Evolutionary conservation across 2,888 invertebrate species (phyloP), one percentile per base, ranked within the genome.

Genomic region (Synergus itoensis): DNA sequence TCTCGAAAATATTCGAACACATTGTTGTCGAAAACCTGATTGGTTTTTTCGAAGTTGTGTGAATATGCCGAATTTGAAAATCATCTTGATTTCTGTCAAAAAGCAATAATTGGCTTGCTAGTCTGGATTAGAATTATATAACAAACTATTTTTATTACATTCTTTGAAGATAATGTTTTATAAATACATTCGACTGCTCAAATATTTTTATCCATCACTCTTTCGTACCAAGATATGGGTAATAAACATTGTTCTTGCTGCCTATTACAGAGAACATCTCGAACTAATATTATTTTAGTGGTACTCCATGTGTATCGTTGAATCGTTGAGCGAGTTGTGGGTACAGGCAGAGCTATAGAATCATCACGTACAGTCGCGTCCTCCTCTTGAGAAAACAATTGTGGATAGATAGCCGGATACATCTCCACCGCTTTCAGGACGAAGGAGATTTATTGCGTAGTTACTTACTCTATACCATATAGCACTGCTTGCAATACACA

Each of bases 331-430:
- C 8, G 53, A 53, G n/a, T 53, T 53, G 53, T 53, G n/a, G 53
- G 8, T 53, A n/a, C 53, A 53, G 53, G 9, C 8, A n/a, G 28
- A 28, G 28, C 28, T 73, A 73, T 36, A 36, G 53, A 73, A 73
- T 53, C 36, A 73, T 73, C 53, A 73, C 73, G 53, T 73, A 60
- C 5, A 69, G 14, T 28, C 28, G 28, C 36, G 53, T 73, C 73
- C 16, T 73, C 12, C 73, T 53, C 73, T 73, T 73, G 53, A 73
- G 73, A 73, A 73, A 73, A 73, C 73, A 73, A 73, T 73, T 36
- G 53, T 48, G 36, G 53, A 73, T 53, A 73, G 53, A 73, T 73
- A 73, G 36, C 73, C 16, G 53, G 53, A 73, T 36, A 53, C 73
- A 53, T 73, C 12, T 36, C 36, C 21, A 36, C 48, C 21, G 69